These are phyloP conservation scores for Gastracanthus pulcherrimus DNA, from an alignment of 2,888 invertebrate species.

Conservation along the genomic window DNA sequence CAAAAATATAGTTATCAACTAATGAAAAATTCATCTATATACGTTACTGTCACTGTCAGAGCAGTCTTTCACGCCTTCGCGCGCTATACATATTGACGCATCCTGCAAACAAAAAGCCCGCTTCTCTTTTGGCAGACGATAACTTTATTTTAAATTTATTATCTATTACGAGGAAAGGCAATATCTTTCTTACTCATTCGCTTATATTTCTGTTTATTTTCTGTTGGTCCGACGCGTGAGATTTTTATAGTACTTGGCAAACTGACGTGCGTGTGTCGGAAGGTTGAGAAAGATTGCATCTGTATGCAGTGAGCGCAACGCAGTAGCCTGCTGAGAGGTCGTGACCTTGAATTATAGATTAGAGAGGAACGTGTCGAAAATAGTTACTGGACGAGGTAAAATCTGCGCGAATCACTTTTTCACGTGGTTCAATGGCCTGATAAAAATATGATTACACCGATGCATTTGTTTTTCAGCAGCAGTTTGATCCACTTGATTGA, in stretches of 20 bases:
- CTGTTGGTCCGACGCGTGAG: too few relatives aligned
- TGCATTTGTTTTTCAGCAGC: background rate
- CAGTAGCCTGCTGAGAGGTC: constrained; percentile 2
- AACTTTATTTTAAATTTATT: too few relatives aligned
- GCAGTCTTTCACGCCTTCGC: too few relatives aligned
- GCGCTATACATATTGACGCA: background rate
- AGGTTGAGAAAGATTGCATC: background rate
- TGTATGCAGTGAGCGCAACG: background rate
- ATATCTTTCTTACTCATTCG: too few relatives aligned
- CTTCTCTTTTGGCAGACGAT: background rate
- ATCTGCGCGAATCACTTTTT: background rate
- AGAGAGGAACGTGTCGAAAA: background rate
- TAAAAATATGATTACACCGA: background rate
- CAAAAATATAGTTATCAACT: too few relatives aligned
- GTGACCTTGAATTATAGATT: constrained; percentile 56
- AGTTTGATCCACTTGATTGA: background rate
- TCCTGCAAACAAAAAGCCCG: too few relatives aligned
- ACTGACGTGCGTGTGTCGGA: too few relatives aligned
- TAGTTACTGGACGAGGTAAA: background rate
- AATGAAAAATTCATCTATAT: too few relatives aligned
- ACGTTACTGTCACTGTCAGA: too few relatives aligned
- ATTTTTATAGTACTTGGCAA: too few relatives aligned
- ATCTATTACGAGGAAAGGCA: too few relatives aligned
- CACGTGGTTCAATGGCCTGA: constrained; percentile 22
- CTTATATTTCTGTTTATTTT: too few relatives aligned